These are phyloP conservation scores for Microcebus lehilahytsara DNA, from an alignment of 2,113 vertebrate species.

Conservation along the genomic window DNA sequence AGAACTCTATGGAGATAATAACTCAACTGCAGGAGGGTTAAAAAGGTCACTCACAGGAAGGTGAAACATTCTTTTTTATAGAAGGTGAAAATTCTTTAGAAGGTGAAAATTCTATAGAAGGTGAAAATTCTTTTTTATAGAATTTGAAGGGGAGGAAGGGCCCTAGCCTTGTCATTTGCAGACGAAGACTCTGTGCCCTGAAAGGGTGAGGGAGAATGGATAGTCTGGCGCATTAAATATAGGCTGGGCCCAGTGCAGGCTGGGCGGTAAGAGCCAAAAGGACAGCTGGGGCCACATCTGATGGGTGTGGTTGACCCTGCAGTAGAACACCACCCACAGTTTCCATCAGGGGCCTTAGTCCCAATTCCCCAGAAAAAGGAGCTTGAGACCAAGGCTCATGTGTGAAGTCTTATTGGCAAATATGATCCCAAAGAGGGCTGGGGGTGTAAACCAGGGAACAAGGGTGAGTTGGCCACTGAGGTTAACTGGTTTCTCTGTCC, in stretches of 20 bases:
- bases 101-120: background rate
- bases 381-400: background rate
- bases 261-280: background rate
- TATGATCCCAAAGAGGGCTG: background rate
- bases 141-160: background rate
- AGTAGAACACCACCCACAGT: background rate
- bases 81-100: background rate
- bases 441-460: background rate
- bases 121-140: background rate
- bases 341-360: background rate
- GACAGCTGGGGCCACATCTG: background rate
- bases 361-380: background rate
- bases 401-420: background rate
- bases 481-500: background rate
- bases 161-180: background rate
- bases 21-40: background rate
- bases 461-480: background rate
- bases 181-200: background rate
- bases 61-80: background rate
- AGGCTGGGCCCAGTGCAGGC: background rate
- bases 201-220: background rate
- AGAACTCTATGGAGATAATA: background rate
- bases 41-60: background rate
- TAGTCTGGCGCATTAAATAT: fast-evolving
- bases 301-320: background rate